Conservation (phyloP, 1,140 invertebrate genomes). For the Drosophila insularis region DNA sequence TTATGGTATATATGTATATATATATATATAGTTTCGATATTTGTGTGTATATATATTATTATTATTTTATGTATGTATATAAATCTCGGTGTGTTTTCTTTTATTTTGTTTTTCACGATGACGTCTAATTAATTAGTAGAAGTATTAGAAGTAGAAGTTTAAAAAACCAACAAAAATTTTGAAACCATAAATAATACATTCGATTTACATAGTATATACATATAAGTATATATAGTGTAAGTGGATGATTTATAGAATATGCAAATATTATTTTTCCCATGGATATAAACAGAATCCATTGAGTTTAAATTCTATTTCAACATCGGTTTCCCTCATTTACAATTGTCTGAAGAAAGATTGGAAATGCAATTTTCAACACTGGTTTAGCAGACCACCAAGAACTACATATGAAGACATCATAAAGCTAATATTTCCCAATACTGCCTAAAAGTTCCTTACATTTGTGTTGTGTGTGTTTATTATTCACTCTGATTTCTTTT, state of each 20-base stretch:
- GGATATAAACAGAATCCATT: neutral
- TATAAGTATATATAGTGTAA: neutral
- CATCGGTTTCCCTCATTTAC: neutral
- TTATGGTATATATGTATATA: neutral
- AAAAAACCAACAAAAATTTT: neutral
- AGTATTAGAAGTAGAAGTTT: neutral
- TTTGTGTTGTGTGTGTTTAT: neutral
- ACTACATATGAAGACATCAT: slow-evolving; percentile 4
- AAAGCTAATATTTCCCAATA: neutral
- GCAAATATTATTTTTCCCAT: neutral
- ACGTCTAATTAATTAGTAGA: slow-evolving; percentile 7
- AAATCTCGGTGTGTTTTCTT: slow-evolving; percentile 3
- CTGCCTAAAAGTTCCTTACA: neutral
- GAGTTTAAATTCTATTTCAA: neutral
- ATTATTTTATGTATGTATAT: slow-evolving; percentile 2
- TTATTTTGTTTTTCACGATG: slow-evolving; percentile 1
- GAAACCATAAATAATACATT: slow-evolving; percentile 10
- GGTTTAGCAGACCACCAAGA: neutral
- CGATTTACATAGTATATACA: neutral
- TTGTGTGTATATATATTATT: neutral
- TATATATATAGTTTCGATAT: slow-evolving; percentile 8
- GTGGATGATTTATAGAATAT: neutral
- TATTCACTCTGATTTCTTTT: slow-evolving; percentile 1
- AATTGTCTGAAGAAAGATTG: too few species aligned
- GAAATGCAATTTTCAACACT: neutral